phyloP scores from a whole-genome alignment of 2,888 invertebrate genomes.

The Drosophila aldrichi region DNA sequence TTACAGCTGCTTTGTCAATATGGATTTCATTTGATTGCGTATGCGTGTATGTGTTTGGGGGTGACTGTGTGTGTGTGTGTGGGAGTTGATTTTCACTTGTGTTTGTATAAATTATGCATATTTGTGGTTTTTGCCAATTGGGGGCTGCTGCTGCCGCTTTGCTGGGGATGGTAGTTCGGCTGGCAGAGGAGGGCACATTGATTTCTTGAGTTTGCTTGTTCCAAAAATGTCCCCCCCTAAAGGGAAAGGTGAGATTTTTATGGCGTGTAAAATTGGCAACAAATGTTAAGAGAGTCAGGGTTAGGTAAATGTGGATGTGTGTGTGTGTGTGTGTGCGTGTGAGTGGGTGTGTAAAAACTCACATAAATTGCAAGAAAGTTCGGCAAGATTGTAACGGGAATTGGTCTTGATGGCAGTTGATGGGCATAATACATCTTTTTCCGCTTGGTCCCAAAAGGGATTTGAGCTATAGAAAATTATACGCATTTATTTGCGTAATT shows the following conservation, averaged over 20 bases:
- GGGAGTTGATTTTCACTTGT: slow-evolving; percentile 61
- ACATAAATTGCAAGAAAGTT: slow-evolving; percentile 22
- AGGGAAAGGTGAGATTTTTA: slow-evolving; percentile 55
- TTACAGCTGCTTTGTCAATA: slow-evolving; percentile 59
- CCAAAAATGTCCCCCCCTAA: not conserved
- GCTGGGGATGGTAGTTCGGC: not conserved
- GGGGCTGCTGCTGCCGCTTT: slow-evolving; percentile 16
- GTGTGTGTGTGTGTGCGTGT: not conserved
- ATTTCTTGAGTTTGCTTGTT: slow-evolving; percentile 49
- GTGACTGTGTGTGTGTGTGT: slow-evolving; percentile 4
- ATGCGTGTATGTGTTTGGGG: slow-evolving; percentile 13
- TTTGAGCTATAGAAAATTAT: not conserved
- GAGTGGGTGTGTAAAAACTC: not conserved
- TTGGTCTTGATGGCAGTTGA: slow-evolving; percentile 15
- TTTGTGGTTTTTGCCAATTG: slow-evolving; percentile 52
- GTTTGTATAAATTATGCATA: slow-evolving; percentile 70
- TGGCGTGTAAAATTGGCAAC: slow-evolving; percentile 67
- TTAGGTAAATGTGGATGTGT: not conserved
- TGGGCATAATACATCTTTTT: slow-evolving; percentile 12
- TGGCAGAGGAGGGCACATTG: slow-evolving; percentile 42
- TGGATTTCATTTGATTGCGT: slow-evolving; percentile 58
- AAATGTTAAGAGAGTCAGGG: slow-evolving; percentile 18
- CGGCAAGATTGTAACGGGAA: slow-evolving; percentile 4
- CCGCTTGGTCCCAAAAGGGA: not conserved
- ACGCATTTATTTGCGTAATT: not conserved